Evolutionary conservation across 2,888 invertebrate species (phyloP), one percentile per base, ranked within the genome.

Genomic region (Aproaerema taeniolella): DNA sequence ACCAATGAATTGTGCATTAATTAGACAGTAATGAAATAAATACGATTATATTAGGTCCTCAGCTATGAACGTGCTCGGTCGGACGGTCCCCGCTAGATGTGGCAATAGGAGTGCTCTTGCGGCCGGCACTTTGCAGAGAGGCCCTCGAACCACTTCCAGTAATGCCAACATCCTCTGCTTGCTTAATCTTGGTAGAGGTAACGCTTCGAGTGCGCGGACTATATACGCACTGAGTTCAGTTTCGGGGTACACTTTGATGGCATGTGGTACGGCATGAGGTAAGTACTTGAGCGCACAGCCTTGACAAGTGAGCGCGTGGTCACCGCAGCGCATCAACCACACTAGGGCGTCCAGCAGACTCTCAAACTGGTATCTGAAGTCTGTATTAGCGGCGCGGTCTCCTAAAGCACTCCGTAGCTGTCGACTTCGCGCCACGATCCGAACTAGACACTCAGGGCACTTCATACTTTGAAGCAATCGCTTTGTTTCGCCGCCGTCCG

Each of bases 141-240:
- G 92, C 37, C 96, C 96, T 55, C 95, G 94, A 9, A 95, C 93
- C 54, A 98, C 91, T 68, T 97, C 96, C 58, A 95, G 92, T 32
- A 98, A 91, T 31, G 96, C 95, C 79, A 93, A 92, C 91, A 98
- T 93, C 65, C 97, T 95, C 61, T 97, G 96, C 66, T 94, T 95
- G 2, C 93, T 92, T 17, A 98, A 89, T 39, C 95, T 90, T n/a
- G 91, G 91, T 2, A 90, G 86, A 1, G 96, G 95, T 31, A 98
- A 90, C 49, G 93, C 93, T 53, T 92, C 91, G 38, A 98, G 85
- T 40, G 97, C 71, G 1, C 58, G 51, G 38, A 82, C 80, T 48
- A 73, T 55, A 53, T 69, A 74, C n/a, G n/a, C n/a, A n/a, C n/a
- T 94, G 39, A 98, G 88, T 58, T 94, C 91, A 14, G 90, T 89